phyloP scores from a whole-genome alignment of 1,140 invertebrate genomes.

The Drosophila simulans region DNA sequence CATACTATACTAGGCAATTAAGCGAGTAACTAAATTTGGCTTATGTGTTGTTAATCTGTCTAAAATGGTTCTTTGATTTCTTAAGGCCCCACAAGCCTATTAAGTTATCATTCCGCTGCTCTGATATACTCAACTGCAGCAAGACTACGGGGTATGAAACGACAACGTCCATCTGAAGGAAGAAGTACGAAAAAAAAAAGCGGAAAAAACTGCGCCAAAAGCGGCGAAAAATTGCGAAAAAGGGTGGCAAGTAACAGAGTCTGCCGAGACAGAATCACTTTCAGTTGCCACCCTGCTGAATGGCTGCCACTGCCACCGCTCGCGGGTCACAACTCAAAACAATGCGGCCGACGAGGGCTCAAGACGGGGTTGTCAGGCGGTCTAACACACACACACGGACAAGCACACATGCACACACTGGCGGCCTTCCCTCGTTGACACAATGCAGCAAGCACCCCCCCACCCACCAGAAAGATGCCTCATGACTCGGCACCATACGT shows the following conservation, averaged over 20 bases:
- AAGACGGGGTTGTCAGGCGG: slow-evolving; percentile 62
- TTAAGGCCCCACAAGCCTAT: too few species aligned
- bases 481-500: background rate
- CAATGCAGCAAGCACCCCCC: slow-evolving; percentile 34
- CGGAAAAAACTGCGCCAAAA: slow-evolving; percentile 65
- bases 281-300: slow-evolving; percentile 63
- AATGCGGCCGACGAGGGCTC: slow-evolving; percentile 43
- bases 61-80: too few species aligned
- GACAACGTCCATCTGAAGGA: slow-evolving; percentile 62
- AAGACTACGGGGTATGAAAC: slow-evolving; percentile 26
- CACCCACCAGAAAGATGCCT: background rate
- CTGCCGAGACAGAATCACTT: slow-evolving; percentile 57
- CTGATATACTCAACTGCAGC: background rate
- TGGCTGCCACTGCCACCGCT: slow-evolving; percentile 43
- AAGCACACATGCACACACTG: background rate
- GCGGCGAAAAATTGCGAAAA: slow-evolving; percentile 59
- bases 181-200: slow-evolving; percentile 35
- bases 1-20: too few species aligned
- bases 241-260: slow-evolving; percentile 68
- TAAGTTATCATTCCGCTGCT: background rate
- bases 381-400: too few species aligned
- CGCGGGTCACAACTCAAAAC: slow-evolving; percentile 60
- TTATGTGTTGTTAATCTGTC: too few species aligned
- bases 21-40: too few species aligned
- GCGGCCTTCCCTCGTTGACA: slow-evolving; percentile 43